Base-by-base conservation (phyloP, 2,113 vertebrate genomes). In the Eudyptes chrysolophus region DNA sequence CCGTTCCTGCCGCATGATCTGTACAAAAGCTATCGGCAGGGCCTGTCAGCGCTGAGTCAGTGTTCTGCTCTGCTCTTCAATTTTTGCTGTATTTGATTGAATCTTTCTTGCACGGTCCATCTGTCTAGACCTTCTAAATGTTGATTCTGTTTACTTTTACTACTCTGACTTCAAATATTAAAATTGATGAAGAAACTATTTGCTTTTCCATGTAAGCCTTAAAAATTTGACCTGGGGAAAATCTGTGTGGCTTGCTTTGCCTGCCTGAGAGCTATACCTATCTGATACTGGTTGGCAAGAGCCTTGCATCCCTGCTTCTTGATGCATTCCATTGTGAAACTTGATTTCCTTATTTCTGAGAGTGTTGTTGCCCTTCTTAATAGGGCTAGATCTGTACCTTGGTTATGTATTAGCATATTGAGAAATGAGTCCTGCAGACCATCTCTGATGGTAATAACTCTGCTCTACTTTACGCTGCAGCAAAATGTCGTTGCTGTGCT, bases 401-500 rank as follows among this genome's bases (percentile, higher is more conserved):
- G 54, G 7, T n/a, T 70, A 29, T 29, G 26, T 40, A 10, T 34
- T 40, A 61, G 42, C 54, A 40, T 29, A 6, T 36, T 44, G 54
- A 90, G 83, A 55, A 14, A 13, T 5, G 2, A 38, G 13, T n/a
- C 74, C 40, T 44, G 71, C 51, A 72, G 12, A 38, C 3, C 22
- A 2, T 38, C 42, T 30, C 62, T 44, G 27, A 8, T 22, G 49
- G 14, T 22, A 8, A 2, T 10, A 36, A 11, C 11, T 58, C 27
- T 25, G 34, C 64, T 55, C 52, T n/a, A 20, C 46, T 25, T 13
- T 2, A 10, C 6, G 32, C 60, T 12, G 71, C 72, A 30, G 36
- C 30, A 46, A 11, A 34, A 10, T 7, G 0, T 12, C 2, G 4
- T 8, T 1, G 2, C 9, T 20, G 19, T 10, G 16, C 55, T 62